Evolutionary conservation across 2,797 vertebrate species (phyloP), one percentile per base, ranked within the genome.

Genomic region (Steatocranus sp.): DNA sequence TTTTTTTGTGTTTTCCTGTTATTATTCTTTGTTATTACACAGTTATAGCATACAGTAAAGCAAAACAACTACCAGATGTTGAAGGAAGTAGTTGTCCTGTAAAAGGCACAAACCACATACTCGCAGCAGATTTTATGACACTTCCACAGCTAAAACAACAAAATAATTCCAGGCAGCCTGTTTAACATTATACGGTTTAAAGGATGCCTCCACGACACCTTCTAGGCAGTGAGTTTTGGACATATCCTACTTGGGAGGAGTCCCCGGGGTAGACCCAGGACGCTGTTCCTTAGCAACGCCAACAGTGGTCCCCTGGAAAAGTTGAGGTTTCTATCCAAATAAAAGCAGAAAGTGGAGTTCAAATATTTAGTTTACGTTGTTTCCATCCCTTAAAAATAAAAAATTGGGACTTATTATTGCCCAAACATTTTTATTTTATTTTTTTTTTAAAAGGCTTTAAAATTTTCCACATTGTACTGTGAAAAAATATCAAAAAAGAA

Each of bases 381-480:
- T 54, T 30, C 14, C 53, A 54, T 54, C 8, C 53, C 1, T 56
- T 56, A 56, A 56, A 56, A 54, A 5, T 54, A 27, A 0, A 5
- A 54, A 56, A 56, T 56, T 56, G 25, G 53, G 53, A 30, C 14
- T 56, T 30, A 54, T 54, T 54, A 0, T 54, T 54, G 14, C 53
- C 0, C 14, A 30, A 9, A 17, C 53, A n/a, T n/a, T n/a, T n/a
- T n/a, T n/a, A n/a, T n/a, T n/a, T n/a, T n/a, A n/a, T n/a, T n/a
- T n/a, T n/a, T n/a, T n/a, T n/a, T n/a, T n/a, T n/a, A n/a, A 54
- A 54, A 54, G 25, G 0, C 25, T 27, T 0, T 54, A 54, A 54
- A 54, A 6, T 27, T 54, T 17, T 54, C 53, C 53, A 54, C 25
- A 56, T 58, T 63, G 2, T 63, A 63, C 58, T 38, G 18, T 20